Evolutionary conservation across 2,113 vertebrate species (phyloP), one percentile per base, ranked within the genome.

Genomic region (Otocyon megalotis): DNA sequence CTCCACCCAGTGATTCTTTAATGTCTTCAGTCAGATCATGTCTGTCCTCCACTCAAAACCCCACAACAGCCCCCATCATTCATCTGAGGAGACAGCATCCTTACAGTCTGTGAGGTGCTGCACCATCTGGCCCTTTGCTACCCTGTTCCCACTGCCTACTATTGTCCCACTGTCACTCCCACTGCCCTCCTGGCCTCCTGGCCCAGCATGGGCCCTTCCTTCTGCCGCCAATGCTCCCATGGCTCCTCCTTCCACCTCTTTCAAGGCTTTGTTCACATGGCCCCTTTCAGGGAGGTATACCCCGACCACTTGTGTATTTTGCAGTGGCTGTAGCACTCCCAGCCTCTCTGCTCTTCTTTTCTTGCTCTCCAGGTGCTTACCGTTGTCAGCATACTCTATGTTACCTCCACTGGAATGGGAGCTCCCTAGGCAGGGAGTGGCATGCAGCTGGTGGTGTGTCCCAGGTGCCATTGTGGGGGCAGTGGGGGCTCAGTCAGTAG

Each of bases 321-420:
- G 16, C 9, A 30, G 2, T 50, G 43, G 43, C 43, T 0, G 0
- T 14, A 14, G 53, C 19, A 10, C 30, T 2, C 19, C 3, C 28
- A 17, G 7, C 10, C 28, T 53, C 2, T 53, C 26, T 56, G 8
- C 81, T 85, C 32, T 60, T 17, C 62, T 6, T 54, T 67, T 15
- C 60, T 79, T 85, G 65, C 43, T 50, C 26, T 22, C 35, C 9
- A 2, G 11, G 19, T 32, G 58, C 62, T 60, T 13, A 22, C 58
- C 2, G 1, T 9, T 11, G 14, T 62, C 58, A 8, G 62, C 5
- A 24, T 11, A 10, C 56, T 43, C 20, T 35, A 28, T 4, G 7
- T 50, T 12, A 4, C 67, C 24, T 60, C 35, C 17, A n/a, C 50
- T 58, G 8, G 60, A 53, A 22, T 28, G 32, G 79, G 32, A 35